Conservation (phyloP, 2,113 vertebrate genomes). For the Caranx melampygus region DNA sequence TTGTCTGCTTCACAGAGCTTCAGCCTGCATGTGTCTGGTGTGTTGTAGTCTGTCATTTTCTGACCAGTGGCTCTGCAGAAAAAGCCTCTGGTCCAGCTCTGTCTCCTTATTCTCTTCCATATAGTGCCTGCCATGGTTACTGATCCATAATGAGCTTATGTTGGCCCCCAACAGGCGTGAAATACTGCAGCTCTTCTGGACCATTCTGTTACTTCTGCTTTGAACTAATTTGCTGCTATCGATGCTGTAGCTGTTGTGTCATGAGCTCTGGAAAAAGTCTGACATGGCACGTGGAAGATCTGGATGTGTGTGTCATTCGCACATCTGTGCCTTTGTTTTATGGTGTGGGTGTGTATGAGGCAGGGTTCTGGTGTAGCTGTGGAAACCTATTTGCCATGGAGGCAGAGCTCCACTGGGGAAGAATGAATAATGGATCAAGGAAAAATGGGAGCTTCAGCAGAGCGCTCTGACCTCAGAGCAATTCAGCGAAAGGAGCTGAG, state of each 20-base stretch:
- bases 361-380: conserved; percentile 55
- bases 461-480: conserved; percentile 71
- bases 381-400: conserved; percentile 76
- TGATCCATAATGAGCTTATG: conserved; percentile 71
- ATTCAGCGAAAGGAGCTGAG: conserved; percentile 61
- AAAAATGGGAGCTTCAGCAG: conserved; percentile 76
- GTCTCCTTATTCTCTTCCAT: conserved; percentile 22
- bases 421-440: conserved; percentile 83
- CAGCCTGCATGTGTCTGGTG: conserved; percentile 37
- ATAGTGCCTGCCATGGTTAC: conserved; percentile 50
- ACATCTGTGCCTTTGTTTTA: conserved; percentile 28
- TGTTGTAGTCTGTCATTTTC: conserved; percentile 27
- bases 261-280: conserved; percentile 26
- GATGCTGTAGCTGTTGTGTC: conserved; percentile 36
- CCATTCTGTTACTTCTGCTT: conserved; percentile 53
- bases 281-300: not conserved
- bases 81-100: conserved; percentile 25
- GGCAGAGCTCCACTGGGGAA: conserved; percentile 71
- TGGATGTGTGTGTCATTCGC: conserved; percentile 1
- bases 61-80: conserved; percentile 56
- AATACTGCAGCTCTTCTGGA: conserved; percentile 62
- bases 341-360: conserved; percentile 36
- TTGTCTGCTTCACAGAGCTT: conserved; percentile 49
- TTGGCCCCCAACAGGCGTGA: conserved; percentile 64
- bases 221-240: conserved; percentile 62